phyloP scores from a whole-genome alignment of 2,113 vertebrate genomes.

The Zapornia atra region DNA sequence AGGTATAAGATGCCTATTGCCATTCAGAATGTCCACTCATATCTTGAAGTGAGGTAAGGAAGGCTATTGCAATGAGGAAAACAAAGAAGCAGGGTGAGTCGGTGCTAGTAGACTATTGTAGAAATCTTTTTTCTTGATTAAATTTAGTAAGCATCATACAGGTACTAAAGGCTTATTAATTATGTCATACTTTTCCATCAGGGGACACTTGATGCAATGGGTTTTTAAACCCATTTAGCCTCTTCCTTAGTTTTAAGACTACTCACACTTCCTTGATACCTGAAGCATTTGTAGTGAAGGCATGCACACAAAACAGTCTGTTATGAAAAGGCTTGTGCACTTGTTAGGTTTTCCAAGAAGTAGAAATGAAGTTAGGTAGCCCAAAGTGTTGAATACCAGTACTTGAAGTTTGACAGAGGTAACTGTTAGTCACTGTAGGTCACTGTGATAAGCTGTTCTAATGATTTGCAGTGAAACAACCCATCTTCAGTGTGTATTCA shows the following conservation, averaged over 20 bases:
- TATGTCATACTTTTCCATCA: background rate
- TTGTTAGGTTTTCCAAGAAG: background rate
- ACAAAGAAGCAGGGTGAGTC: background rate
- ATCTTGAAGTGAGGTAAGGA: background rate
- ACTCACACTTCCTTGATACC: background rate
- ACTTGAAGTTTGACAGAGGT: background rate
- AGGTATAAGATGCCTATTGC: rapidly evolving
- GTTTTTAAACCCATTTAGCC: background rate
- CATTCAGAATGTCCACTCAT: background rate
- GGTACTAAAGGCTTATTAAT: background rate
- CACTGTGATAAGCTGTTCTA: background rate
- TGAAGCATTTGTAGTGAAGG: background rate
- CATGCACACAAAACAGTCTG: background rate
- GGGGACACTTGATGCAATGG: background rate
- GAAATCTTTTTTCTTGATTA: background rate
- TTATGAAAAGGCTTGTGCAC: background rate
- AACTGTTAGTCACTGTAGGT: background rate
- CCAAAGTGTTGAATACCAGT: background rate
- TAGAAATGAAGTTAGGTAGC: background rate
- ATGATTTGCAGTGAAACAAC: background rate
- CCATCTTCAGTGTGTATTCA: background rate
- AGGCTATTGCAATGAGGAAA: background rate
- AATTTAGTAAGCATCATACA: background rate
- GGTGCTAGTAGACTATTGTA: background rate
- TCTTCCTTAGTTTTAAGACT: background rate